Base-by-base conservation (phyloP, 2,113 vertebrate genomes). In the Acrocephalus kingi region DNA sequence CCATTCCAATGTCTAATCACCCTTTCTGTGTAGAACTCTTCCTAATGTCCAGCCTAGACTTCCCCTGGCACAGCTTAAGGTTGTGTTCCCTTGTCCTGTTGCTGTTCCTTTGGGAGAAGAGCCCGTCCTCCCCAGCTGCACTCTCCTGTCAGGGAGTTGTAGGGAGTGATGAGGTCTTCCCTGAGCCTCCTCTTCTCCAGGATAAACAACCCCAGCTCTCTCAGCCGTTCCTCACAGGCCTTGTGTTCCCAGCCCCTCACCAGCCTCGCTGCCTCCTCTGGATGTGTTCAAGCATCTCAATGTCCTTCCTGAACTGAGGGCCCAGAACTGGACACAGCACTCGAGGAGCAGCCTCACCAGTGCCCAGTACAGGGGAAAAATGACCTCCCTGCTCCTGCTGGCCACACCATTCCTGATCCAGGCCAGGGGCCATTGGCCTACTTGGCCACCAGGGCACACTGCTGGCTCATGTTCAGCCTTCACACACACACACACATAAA, bases 81-180 rank as follows among this genome's bases (percentile, higher is more conserved):
- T 58, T 18, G 17, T 33, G 33, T 46, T 14, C 68, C 55, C 33
- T 21, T 31, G 39, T 46, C 7, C 48, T 54, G 48, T 45, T 5
- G 0, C 39, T 63, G 27, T 27, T 63, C 27, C 17, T 39, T 25
- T 25, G 39, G 54, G 48, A 63, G 1, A 1, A 73, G 33, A 46
- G 27, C 8, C 27, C 0, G 1, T 11, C 3, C 10, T 19, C 22
- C 19, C 27, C 15, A 16, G 31, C 46, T 72, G 25, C 13, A 1
- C 37, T 21, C 39, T 84, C 67, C 56, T 62, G 25, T 6, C 58
- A 46, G 27, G 39, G 16, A 52, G 1, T 0, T 62, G 48, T 2
- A 11, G 16, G 24, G 31, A 33, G 33, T 6, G 17, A 37, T 45
- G 6, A 17, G 39, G 10, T 7, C 33, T 4, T 6, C 15, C 25